Evolutionary conservation across 2,113 vertebrate genomes (phyloP).

Genomic region (Pleuronectes platessa): DNA sequence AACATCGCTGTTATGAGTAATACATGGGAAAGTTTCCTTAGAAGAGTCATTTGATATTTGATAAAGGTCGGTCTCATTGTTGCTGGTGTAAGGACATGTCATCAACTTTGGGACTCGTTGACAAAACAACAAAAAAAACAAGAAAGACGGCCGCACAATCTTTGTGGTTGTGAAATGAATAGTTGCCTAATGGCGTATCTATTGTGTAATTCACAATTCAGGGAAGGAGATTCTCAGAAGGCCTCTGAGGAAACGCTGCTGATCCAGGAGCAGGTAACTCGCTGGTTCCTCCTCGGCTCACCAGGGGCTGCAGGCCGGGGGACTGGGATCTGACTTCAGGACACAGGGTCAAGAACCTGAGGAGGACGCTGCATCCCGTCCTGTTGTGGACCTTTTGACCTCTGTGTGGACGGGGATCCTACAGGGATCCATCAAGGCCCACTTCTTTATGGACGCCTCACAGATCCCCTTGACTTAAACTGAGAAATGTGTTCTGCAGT

Average conservation of each 20-base stretch:
- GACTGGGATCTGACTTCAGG: not conserved
- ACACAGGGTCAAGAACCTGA: not conserved
- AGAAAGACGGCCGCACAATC: not conserved
- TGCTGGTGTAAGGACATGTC: no score
- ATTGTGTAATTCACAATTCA: slow-evolving; percentile 67
- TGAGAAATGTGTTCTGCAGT: slow-evolving; percentile 38
- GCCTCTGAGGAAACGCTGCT: slow-evolving; percentile 59
- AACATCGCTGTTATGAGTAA: not conserved
- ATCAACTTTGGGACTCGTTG: no score
- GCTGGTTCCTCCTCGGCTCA: slow-evolving; percentile 49
- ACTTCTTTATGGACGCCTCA: slow-evolving; percentile 33
- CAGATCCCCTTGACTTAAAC: slow-evolving; percentile 13
- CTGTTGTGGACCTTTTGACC: slow-evolving; percentile 27
- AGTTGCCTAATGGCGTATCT: slow-evolving; percentile 56
- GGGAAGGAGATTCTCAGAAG: slow-evolving; percentile 38
- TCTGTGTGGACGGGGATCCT: slow-evolving; percentile 1
- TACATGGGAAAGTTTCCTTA: slow-evolving; percentile 23
- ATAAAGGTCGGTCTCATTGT: not conserved
- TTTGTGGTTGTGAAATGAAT: slow-evolving; percentile 50
- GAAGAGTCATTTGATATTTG: not conserved
- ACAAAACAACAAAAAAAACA: no score
- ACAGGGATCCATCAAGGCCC: slow-evolving; percentile 12
- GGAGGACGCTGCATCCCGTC: slow-evolving; percentile 31
- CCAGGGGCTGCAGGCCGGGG: not conserved
- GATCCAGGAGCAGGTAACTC: slow-evolving; percentile 14